Conservation (phyloP, 1,140 invertebrate species). For the Rhopalosiphum padi region DNA sequence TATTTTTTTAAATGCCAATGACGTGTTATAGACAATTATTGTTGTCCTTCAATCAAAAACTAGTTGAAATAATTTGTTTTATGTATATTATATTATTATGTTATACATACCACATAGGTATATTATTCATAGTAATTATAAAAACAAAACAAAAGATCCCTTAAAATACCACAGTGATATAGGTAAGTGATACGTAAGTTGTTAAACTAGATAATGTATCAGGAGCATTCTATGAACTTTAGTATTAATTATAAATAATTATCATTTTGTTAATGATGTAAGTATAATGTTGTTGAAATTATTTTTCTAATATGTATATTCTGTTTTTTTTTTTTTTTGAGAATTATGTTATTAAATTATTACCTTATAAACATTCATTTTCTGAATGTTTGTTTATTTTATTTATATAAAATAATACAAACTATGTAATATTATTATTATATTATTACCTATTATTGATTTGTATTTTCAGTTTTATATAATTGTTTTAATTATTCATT, state of each 20-base stretch:
- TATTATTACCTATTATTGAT: neutral
- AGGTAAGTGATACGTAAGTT: neutral
- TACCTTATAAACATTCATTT: neutral
- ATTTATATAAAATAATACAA: neutral
- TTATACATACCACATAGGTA: neutral
- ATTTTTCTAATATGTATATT: neutral
- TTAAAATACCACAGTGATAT: neutral
- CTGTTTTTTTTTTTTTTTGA: neutral
- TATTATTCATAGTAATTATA: neutral
- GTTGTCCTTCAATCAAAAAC: neutral
- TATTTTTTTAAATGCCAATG: neutral
- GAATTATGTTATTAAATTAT: neutral
- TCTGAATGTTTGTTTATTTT: neutral
- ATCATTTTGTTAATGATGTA: neutral
- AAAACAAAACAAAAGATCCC: neutral
- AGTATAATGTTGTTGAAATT: neutral
- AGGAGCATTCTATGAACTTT: neutral
- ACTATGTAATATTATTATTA: neutral
- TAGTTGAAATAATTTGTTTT: neutral
- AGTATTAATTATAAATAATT: neutral
- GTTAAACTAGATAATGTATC: neutral
- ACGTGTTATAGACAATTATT: neutral
- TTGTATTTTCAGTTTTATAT: neutral
- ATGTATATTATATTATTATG: neutral
- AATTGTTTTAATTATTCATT: neutral